Evolutionary conservation across 2,888 invertebrate genomes (phyloP).

Genomic region (Pachymerium ferrugineum): DNA sequence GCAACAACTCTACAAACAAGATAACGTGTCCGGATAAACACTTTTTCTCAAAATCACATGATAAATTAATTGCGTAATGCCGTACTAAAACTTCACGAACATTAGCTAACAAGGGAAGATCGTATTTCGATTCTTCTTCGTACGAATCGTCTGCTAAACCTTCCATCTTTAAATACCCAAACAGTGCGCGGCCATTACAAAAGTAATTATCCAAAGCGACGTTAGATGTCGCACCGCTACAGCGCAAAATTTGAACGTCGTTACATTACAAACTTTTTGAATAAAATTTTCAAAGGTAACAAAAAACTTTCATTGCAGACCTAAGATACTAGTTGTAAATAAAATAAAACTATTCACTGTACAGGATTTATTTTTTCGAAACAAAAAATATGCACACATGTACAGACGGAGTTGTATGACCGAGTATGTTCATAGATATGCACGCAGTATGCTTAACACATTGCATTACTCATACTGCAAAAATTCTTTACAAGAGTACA

Average conservation of each 20-base stretch:
- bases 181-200: too few species aligned
- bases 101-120: background rate
- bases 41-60: conserved; percentile 3
- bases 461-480: background rate
- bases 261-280: too few species aligned
- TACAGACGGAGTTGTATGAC: conserved; percentile 14
- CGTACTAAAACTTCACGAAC: background rate
- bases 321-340: too few species aligned
- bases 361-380: conserved; percentile 14
- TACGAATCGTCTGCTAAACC: background rate
- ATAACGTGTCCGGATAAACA: background rate
- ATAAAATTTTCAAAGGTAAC: too few species aligned
- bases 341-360: background rate
- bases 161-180: background rate
- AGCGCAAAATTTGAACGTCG: background rate
- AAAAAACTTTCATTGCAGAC: too few species aligned
- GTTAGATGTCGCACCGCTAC: too few species aligned
- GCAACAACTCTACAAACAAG: background rate
- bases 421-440: conserved; percentile 21
- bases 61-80: background rate
- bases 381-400: conserved; percentile 15
- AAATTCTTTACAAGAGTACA: conserved; percentile 14
- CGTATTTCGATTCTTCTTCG: background rate
- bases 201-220: too few species aligned
- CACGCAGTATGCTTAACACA: background rate